Evolutionary conservation across 1,140 invertebrate species (phyloP).

Genomic region (Alviniconcha marisindica): DNA sequence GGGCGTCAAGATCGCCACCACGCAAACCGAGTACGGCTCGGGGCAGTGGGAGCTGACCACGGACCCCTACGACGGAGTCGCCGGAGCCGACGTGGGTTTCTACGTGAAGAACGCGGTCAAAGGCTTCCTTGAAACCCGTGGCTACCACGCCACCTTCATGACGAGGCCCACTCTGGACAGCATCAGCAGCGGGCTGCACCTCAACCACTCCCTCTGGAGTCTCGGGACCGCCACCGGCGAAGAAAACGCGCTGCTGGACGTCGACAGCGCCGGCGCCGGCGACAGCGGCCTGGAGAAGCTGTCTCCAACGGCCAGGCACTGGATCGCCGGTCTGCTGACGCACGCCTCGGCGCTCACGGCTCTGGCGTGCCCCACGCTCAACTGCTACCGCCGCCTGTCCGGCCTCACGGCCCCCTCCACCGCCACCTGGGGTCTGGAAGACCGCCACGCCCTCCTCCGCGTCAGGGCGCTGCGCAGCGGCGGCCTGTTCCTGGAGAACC

Average conservation of each 20-base stretch:
- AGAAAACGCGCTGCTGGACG: constrained; percentile 6
- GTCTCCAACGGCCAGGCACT: constrained; percentile 45
- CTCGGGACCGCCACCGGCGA: neutral
- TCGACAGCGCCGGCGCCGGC: neutral
- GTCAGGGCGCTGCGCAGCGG: neutral
- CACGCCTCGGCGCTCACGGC: constrained; percentile 49
- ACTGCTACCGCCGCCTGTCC: constrained; percentile 52
- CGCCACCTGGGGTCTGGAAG: constrained; percentile 50
- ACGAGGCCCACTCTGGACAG: constrained; percentile 25
- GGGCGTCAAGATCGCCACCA: constrained; percentile 24
- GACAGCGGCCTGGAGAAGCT: constrained; percentile 19
- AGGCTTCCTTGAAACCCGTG: constrained; percentile 6
- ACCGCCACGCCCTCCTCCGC: constrained; percentile 27
- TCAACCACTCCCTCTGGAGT: constrained; percentile 54
- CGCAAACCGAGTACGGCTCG: constrained; percentile 28
- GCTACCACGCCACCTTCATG: constrained; percentile 55
- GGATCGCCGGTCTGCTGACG: constrained; percentile 52
- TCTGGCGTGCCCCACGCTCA: constrained; percentile 52
- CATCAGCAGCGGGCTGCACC: constrained; percentile 44
- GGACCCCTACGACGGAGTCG: constrained; percentile 34
- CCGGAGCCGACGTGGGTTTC: constrained; percentile 34
- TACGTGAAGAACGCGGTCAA: constrained; percentile 38
- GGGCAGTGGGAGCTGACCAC: constrained; percentile 46
- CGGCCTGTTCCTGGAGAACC: constrained; percentile 53
- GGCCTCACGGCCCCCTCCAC: constrained; percentile 28